A percentile compares a stretch with the other conserved stretches of the same genome.
Evolutionary conservation across 2,797 vertebrate genomes (phyloP).

Genomic region (Zenarchopterus dispar): DNA sequence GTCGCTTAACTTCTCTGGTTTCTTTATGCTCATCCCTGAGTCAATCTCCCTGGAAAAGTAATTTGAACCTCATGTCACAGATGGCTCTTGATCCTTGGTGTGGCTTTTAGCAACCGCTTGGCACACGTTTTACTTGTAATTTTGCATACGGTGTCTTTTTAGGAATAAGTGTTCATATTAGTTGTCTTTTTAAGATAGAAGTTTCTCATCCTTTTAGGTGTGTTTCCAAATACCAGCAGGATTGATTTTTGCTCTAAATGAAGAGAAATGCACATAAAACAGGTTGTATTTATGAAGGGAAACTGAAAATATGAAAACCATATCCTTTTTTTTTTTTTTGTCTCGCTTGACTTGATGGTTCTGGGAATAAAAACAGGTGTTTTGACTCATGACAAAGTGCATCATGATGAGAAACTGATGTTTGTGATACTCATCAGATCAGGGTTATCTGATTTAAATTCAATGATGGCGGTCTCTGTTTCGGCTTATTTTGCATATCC

Average conservation of each 20-base stretch:
- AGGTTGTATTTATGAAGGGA: neutral
- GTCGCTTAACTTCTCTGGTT: conserved; percentile 6
- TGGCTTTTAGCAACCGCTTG: conserved; percentile 1
- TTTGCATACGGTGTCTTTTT: neutral
- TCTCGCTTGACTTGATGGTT: no score
- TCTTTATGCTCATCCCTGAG: neutral
- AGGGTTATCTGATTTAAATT: no score
- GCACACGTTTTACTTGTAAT: conserved; percentile 3
- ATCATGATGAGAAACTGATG: no score
- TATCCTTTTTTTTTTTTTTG: no score
- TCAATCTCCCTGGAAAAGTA: conserved; percentile 21
- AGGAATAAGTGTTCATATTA: no score
- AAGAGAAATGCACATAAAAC: neutral
- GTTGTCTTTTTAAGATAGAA: neutral
- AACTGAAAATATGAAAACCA: neutral
- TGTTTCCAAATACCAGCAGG: neutral
- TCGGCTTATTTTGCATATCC: no score
- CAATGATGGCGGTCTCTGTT: no score
- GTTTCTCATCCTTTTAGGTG: neutral
- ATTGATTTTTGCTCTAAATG: neutral
- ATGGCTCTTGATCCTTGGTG: conserved; percentile 20
- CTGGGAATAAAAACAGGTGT: no score
- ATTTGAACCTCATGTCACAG: conserved; percentile 9
- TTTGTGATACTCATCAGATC: no score
- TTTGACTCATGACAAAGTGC: no score